Evolutionary conservation across 2,888 invertebrate species (phyloP), one percentile per base, ranked within the genome.

Genomic region (Lissonota sp.): DNA sequence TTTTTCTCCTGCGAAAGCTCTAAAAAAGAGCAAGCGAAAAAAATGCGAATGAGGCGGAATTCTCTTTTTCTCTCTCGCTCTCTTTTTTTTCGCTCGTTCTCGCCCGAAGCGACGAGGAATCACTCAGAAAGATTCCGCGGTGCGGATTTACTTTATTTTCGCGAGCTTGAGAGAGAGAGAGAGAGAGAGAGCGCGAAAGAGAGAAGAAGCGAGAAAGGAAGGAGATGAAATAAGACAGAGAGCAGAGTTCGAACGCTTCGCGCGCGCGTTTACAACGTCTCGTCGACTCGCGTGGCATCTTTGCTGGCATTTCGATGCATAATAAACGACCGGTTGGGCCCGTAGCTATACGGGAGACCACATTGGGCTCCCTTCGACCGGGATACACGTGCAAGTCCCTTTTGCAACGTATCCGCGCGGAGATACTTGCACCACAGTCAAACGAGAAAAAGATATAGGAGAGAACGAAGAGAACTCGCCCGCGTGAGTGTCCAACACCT

Each of bases 241-340:
- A 66, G 40, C 8, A 58, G 46, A 37, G 70, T 6, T 66, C 16
- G 44, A 73, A 64, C 66, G 57, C 57, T 66, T 66, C 60, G 70
- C 75, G 83, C 86, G 79, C 87, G 83, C 88, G 88, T 90, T 91
- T 89, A 89, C 90, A 91, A 89, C 90, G 90, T 90, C 88, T 89
- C 89, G 91, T 91, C 91, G 90, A 91, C 90, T 91, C 91, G 89
- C 89, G 89, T 88, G 89, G 90, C 90, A 90, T 91, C 90, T 88
- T 90, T 88, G 87, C 88, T 90, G 91, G 91, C 91, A 91, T 91
- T 91, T 91, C 91, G 91, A 91, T 91, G 91, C 91, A 91, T 91
- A 91, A 91, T 91, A 91, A 91, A 91, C 90, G 91, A 91, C 90
- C 89, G 89, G 90, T 91, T 90, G 90, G 89, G 81, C 78, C 89